Evolutionary conservation across 2,113 vertebrate genomes (phyloP), one percentile per base, ranked within the genome.

Genomic region (Sialia sialis): DNA sequence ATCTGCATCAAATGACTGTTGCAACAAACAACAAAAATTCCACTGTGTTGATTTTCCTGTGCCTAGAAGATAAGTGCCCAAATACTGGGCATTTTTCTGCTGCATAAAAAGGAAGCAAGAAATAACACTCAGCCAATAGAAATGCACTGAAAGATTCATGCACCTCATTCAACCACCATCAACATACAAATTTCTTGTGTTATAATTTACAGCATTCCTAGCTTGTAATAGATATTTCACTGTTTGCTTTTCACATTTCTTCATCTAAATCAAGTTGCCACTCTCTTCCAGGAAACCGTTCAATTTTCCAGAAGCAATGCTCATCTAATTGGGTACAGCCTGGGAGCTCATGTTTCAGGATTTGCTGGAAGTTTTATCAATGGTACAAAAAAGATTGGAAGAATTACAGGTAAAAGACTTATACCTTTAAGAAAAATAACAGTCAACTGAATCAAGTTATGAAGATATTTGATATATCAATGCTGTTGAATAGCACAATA

Each of bases 281-380:
- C 79, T 97, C 7, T 96, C 95, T 98, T 97, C 67, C 97, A 99
- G 99, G 98, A 98, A 74, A 94, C 97, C 14, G 87, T 94, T 92
- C 96, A 97, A 11, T 98, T 98, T 91, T 97, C 98, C 90, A 95
- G 96, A 66, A 98, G 96, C 92, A 98, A 98, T 6, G 98, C 93
- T 89, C 99, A 99, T 95, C 96, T 99, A 90, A 99, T 99, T 68
- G 99, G 99, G 49, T 99, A 99, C 97, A 99, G 99, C 97, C 98
- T 99, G 25, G 99, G 99, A 3, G 99, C 99, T 76, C 99, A 99
- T 38, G 98, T 99, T 86, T 98, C 99, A 49, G 99, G 99, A 93
- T 99, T 99, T 94, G 99, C 99, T 39, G 99, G 99, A 91, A 99
- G 98, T 84, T 98, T 96, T 85, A 96, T 99, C 39, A 96, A 92